These are phyloP conservation scores for Brassicogethes aeneus DNA, from an alignment of 2,888 invertebrate species.

Conservation along the genomic window DNA sequence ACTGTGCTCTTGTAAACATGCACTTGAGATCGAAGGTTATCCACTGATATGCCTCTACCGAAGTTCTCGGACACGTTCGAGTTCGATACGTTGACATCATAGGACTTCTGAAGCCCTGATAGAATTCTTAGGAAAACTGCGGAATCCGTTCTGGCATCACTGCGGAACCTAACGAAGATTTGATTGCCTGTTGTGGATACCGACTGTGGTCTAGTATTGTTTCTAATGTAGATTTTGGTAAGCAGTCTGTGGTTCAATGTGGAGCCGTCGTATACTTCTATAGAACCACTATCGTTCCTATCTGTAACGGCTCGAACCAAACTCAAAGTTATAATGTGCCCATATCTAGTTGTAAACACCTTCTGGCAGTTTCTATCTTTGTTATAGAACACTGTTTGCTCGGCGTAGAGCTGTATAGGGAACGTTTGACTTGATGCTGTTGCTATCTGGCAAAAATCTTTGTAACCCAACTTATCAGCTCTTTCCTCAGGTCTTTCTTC, in stretches of 20 bases:
- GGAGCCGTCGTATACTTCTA: slow-evolving; percentile 73
- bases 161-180: slow-evolving; percentile 71
- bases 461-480: slow-evolving; percentile 65
- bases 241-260: slow-evolving; percentile 61
- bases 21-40: slow-evolving; percentile 83
- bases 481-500: slow-evolving; percentile 69
- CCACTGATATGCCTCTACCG: slow-evolving; percentile 90
- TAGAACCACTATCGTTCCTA: slow-evolving; percentile 61
- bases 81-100: slow-evolving; percentile 80
- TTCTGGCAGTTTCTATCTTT: slow-evolving; percentile 67
- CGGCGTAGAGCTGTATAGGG: slow-evolving; percentile 73
- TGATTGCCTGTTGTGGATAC: slow-evolving; percentile 73
- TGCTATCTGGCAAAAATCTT: slow-evolving; percentile 78
- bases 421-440: slow-evolving; percentile 73
- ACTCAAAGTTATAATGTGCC: slow-evolving; percentile 76
- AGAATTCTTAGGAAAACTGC: slow-evolving; percentile 71
- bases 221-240: slow-evolving; percentile 63
- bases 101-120: slow-evolving; percentile 67
- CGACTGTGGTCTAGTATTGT: slow-evolving; percentile 82
- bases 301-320: slow-evolving; percentile 75
- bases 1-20: slow-evolving; percentile 76
- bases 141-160: slow-evolving; percentile 62
- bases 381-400: slow-evolving; percentile 66
- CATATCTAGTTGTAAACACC: slow-evolving; percentile 67
- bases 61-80: slow-evolving; percentile 81